Evolutionary conservation across 2,888 invertebrate species (phyloP), one percentile per base, ranked within the genome.

Genomic region (Cerastis leucographa): DNA sequence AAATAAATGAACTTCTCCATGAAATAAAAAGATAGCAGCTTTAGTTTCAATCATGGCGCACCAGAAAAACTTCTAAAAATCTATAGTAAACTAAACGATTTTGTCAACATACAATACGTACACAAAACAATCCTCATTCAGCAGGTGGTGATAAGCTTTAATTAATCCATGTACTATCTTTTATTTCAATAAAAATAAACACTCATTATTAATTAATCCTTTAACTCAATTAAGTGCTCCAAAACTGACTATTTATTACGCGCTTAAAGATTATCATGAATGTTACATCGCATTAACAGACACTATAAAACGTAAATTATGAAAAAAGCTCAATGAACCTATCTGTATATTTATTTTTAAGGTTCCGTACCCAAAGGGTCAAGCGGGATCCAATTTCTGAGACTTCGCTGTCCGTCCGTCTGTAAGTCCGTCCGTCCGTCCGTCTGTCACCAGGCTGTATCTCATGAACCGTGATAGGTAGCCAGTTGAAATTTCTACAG

Each of bases 161-260:
- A 46, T 22, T 29, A 46, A 61, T 40, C 19, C 5, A 3, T 8
- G 2, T 19, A 19, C 1, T 62, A 46, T 5, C 44, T 4, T 62
- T 67, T 49, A 77, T 46, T 19, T 29, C 14, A 66, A 65, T 64
- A 73, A 65, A 59, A 61, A 80, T 64, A 74, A 65, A 64, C 35
- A 59, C 9, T 25, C 0, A 51, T 80, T 59, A 44, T 70, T 42
- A 46, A 61, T 29, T 62, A 56, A 81, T 61, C 67, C 51, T 17
- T 44, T 40, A 19, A 54, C n/a, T 62, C 46, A 22, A 72, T 81
- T 69, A 49, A 40, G 42, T 11, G 42, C 25, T 25, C 51, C 2
- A 65, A 35, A 54, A 49, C n/a, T 11, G 6, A 62, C 19, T 69
- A 54, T 56, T 42, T 8, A 8, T 6, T 35, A 51, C 44, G 14